Evolutionary conservation across 2,888 invertebrate genomes (phyloP).

Genomic region (Aleiodes alternator): DNA sequence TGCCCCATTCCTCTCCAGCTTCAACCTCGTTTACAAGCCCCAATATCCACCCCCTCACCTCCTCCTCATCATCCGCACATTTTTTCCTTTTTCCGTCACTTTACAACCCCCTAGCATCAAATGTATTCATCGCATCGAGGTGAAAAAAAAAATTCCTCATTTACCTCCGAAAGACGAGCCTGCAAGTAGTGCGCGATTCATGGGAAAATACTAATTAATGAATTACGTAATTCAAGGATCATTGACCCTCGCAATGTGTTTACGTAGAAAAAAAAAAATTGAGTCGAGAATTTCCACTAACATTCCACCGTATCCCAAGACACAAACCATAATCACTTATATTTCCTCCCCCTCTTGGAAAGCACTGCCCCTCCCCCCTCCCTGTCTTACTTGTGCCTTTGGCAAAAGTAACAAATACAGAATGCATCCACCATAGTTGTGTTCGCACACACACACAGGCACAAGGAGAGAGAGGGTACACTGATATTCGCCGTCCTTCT

Average conservation of each 20-base stretch:
- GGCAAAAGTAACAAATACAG: constrained; percentile 17
- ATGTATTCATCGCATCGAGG: constrained; percentile 20
- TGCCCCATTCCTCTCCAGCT: constrained; percentile 28
- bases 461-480: background rate
- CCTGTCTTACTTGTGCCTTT: constrained; percentile 15
- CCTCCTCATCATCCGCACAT: constrained; percentile 19
- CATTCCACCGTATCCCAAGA: constrained; percentile 22
- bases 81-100: constrained; percentile 12
- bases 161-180: background rate
- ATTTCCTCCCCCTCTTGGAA: background rate
- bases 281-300: constrained; percentile 3
- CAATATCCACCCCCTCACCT: constrained; percentile 62
- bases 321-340: constrained; percentile 31
- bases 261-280: background rate
- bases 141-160: background rate
- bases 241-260: background rate
- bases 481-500: constrained; percentile 3
- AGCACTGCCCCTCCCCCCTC: too few relatives aligned
- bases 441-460: constrained; percentile 15
- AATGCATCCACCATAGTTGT: constrained; percentile 9
- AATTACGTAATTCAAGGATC: constrained; percentile 1
- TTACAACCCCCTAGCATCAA: background rate
- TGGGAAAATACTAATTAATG: background rate
- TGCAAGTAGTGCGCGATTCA: background rate
- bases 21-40: constrained; percentile 62